Conservation (phyloP, 2,797 vertebrate genomes). For the Phrynocephalus guinanensis region DNA sequence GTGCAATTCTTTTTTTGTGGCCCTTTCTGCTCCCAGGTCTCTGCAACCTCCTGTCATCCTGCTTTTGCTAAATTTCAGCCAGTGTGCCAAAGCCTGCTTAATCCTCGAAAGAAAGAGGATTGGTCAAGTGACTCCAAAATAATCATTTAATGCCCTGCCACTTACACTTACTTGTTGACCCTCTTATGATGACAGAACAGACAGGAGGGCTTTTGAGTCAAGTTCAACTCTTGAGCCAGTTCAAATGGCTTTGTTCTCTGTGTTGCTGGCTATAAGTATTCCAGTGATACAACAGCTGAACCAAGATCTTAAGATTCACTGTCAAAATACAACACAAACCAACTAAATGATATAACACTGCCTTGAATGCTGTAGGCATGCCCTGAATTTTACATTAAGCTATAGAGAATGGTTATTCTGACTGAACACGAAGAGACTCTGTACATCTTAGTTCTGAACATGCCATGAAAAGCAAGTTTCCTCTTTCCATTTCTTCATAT, state of each 20-base stretch:
- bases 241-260: not conserved
- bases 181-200: not conserved
- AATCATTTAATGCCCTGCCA: not conserved
- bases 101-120: too few species aligned
- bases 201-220: not conserved
- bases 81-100: not conserved
- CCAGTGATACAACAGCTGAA: not conserved
- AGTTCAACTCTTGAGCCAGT: not conserved
- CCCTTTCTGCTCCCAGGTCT: too few species aligned
- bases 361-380: slow-evolving; percentile 30
- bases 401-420: slow-evolving; percentile 49
- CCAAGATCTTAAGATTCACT: not conserved
- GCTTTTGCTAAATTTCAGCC: too few species aligned
- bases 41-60: too few species aligned
- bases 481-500: not conserved
- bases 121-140: not conserved
- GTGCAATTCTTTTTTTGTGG: too few species aligned
- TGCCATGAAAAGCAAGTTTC: not conserved
- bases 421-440: slow-evolving; percentile 53
- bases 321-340: slow-evolving; percentile 13
- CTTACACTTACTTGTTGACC: not conserved
- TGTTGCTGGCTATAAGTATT: not conserved
- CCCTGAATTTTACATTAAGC: not conserved
- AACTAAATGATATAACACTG: slow-evolving; percentile 46
- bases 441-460: not conserved